A percentile compares a stretch with the other conserved stretches of the same genome.
phyloP scores from a whole-genome alignment of 2,888 invertebrate genomes.

The Agrochola litura region DNA sequence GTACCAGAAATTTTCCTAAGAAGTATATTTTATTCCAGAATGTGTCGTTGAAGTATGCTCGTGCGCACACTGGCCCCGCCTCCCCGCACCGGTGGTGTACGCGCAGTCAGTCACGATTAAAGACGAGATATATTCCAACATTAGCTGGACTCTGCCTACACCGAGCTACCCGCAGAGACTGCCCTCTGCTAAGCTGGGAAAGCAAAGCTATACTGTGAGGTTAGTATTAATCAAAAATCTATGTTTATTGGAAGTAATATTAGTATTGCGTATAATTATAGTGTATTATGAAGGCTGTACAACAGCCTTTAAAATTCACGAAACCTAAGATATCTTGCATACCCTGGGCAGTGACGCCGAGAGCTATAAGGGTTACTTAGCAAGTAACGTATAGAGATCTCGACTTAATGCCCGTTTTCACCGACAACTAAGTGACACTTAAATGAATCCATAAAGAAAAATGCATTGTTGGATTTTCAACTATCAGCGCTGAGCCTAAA shows the following conservation, averaged over 20 bases:
- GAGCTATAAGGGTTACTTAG: not conserved
- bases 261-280: not conserved
- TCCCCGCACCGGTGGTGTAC: conserved; percentile 79
- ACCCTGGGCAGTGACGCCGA: not conserved
- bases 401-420: too few relatives aligned
- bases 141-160: conserved; percentile 80
- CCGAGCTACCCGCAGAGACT: conserved; percentile 79
- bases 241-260: not conserved
- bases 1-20: not conserved
- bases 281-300: not conserved
- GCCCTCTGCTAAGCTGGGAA: conserved; percentile 75
- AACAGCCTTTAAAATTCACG: not conserved
- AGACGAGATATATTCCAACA: conserved; percentile 79
- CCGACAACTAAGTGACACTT: too few relatives aligned
- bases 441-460: too few relatives aligned
- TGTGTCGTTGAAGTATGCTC: conserved; percentile 85
- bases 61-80: conserved; percentile 81
- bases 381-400: not conserved
- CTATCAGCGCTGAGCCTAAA: too few relatives aligned
- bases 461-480: too few relatives aligned
- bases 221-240: conserved; percentile 62
- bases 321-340: not conserved
- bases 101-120: conserved; percentile 73
- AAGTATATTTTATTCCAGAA: conserved; percentile 73
- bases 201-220: conserved; percentile 82